Evolutionary conservation across 2,888 invertebrate species (phyloP).

Genomic region (Dasysyrphus tricinctus): DNA sequence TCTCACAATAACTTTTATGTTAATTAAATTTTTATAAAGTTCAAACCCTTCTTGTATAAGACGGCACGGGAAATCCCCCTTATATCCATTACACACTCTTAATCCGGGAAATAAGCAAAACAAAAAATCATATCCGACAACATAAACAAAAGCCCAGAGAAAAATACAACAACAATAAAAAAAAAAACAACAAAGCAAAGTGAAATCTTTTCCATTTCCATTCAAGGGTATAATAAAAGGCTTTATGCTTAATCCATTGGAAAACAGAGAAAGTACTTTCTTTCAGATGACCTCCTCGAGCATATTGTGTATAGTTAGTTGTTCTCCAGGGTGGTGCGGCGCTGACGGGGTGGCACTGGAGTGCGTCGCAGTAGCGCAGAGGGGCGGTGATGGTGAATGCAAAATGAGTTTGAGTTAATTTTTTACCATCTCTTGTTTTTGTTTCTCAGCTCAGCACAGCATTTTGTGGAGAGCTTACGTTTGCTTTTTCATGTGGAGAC

Average conservation of each 20-base stretch:
- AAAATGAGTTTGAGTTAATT: conserved; percentile 22
- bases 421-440: conserved; percentile 14
- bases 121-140: conserved; percentile 47
- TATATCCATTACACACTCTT: conserved; percentile 40
- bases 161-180: neutral
- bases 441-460: neutral
- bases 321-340: conserved; percentile 20
- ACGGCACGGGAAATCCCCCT: neutral
- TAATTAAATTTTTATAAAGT: conserved; percentile 33
- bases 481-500: neutral
- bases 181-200: conserved; percentile 64
- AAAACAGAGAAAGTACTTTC: conserved; percentile 75
- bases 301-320: conserved; percentile 53
- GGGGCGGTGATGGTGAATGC: conserved; percentile 14
- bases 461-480: too few species aligned
- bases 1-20: conserved; percentile 2
- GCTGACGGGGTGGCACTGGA: neutral
- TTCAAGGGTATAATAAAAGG: conserved; percentile 74
- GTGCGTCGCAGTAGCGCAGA: conserved; percentile 13
- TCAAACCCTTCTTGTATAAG: conserved; percentile 16
- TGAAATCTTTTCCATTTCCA: conserved; percentile 73
- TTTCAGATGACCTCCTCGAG: conserved; percentile 74
- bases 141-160: conserved; percentile 58
- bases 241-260: conserved; percentile 75
- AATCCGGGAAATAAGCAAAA: conserved; percentile 44